Percentiles rank a stretch among this genome's conserved stretches.
Conservation (phyloP, 2,888 invertebrate genomes). For the Cosmopolites sordidus region DNA sequence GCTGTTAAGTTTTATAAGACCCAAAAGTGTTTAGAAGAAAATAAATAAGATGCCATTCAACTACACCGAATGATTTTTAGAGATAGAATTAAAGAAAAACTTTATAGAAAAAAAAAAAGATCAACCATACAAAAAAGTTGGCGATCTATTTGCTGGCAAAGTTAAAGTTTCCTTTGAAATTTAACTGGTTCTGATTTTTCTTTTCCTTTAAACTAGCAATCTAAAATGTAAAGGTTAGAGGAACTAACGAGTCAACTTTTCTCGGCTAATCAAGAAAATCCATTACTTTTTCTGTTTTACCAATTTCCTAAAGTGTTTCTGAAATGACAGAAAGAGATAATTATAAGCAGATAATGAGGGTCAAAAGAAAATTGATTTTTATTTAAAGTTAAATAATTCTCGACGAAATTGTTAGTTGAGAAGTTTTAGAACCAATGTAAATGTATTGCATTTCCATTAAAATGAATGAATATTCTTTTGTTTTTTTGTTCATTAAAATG, state of each 20-base stretch:
- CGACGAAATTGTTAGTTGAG: too few species aligned
- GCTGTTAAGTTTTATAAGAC: too few species aligned
- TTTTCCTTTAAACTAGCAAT: constrained; percentile 11
- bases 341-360: constrained; percentile 2
- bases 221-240: constrained; percentile 14
- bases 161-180: constrained; percentile 15
- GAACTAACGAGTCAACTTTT: constrained; percentile 8
- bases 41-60: too few species aligned
- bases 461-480: too few species aligned
- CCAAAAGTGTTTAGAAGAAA: too few species aligned
- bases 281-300: constrained; percentile 11
- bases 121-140: background rate
- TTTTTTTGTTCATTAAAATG: too few species aligned
- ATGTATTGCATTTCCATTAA: too few species aligned
- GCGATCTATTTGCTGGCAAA: constrained; percentile 16
- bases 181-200: constrained; percentile 11
- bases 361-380: constrained; percentile 5
- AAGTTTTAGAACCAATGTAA: too few species aligned
- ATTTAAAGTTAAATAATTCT: background rate
- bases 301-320: constrained; percentile 11
- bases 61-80: too few species aligned
- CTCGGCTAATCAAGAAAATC: constrained; percentile 13
- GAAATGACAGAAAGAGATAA: constrained; percentile 8
- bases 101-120: too few species aligned
- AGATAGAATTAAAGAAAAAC: too few species aligned